Conservation (phyloP, 2,113 vertebrate species). For the Zosterops pallidus region DNA sequence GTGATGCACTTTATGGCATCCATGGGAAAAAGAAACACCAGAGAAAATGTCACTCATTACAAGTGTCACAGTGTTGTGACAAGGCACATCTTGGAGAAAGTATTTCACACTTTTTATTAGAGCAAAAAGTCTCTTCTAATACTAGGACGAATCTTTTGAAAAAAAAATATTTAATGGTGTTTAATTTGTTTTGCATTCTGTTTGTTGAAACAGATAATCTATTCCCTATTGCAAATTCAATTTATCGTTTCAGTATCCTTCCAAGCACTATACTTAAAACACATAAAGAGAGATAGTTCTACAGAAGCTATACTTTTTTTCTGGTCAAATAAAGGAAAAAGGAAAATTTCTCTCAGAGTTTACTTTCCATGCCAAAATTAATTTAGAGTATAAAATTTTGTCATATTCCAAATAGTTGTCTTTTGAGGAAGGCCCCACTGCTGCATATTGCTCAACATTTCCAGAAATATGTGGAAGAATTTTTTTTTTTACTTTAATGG, state of each 20-base stretch:
- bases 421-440: background rate
- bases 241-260: background rate
- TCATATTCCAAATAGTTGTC: background rate
- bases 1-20: background rate
- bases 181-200: background rate
- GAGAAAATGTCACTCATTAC: background rate
- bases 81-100: background rate
- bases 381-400: background rate
- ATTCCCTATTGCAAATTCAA: background rate
- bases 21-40: slow-evolving; percentile 11
- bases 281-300: background rate
- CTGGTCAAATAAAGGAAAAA: background rate
- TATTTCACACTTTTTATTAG: background rate
- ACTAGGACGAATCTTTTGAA: background rate
- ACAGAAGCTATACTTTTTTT: background rate
- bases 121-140: background rate
- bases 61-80: background rate
- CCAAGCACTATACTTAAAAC: background rate
- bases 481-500: background rate
- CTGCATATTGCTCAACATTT: background rate
- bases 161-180: background rate
- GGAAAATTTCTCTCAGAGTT: background rate
- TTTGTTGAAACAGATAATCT: background rate
- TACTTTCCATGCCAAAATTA: slow-evolving; percentile 26
- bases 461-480: background rate